A percentile compares a stretch with the other conserved stretches of the same genome.
Evolutionary conservation across 2,888 invertebrate genomes (phyloP).

Genomic region (Margaritifera margaritifera): DNA sequence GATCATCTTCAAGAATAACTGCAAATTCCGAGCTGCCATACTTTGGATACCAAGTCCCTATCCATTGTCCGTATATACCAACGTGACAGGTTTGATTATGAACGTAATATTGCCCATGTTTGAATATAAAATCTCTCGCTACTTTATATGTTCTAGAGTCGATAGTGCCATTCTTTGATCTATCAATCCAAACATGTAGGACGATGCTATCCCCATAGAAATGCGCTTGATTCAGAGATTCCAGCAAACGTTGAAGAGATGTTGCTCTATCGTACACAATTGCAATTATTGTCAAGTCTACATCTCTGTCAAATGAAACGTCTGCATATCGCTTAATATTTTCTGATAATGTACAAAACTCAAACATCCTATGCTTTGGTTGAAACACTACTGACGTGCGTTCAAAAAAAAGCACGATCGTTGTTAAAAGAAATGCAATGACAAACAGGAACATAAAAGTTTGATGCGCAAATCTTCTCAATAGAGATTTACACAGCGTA

Average conservation of each 20-base stretch:
- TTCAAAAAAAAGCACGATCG: too few species aligned
- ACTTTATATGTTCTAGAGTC: constrained; percentile 3
- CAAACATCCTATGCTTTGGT: too few species aligned
- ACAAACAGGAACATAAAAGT: too few species aligned
- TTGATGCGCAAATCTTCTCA: too few species aligned
- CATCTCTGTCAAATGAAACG: too few species aligned
- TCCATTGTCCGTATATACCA: constrained; percentile 32
- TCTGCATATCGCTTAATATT: too few species aligned
- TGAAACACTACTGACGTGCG: too few species aligned
- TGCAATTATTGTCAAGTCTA: constrained; percentile 17
- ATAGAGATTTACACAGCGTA: too few species aligned
- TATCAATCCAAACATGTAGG: constrained; percentile 25
- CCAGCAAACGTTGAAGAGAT: constrained; percentile 14
- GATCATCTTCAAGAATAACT: constrained; percentile 55
- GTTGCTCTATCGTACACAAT: constrained; percentile 16
- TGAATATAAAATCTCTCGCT: constrained; percentile 16
- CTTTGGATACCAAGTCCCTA: constrained; percentile 43
- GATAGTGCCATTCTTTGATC: constrained; percentile 13
- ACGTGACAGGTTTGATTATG: constrained; percentile 20
- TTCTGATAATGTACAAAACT: too few species aligned
- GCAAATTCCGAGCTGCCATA: constrained; percentile 40
- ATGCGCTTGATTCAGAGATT: constrained; percentile 15
- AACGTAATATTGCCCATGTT: constrained; percentile 12
- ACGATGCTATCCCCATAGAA: constrained; percentile 14
- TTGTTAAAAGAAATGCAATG: too few species aligned